Evolutionary conservation across 1,140 invertebrate species (phyloP), one percentile per base, ranked within the genome.

Genomic region (Heliconius nattereri): DNA sequence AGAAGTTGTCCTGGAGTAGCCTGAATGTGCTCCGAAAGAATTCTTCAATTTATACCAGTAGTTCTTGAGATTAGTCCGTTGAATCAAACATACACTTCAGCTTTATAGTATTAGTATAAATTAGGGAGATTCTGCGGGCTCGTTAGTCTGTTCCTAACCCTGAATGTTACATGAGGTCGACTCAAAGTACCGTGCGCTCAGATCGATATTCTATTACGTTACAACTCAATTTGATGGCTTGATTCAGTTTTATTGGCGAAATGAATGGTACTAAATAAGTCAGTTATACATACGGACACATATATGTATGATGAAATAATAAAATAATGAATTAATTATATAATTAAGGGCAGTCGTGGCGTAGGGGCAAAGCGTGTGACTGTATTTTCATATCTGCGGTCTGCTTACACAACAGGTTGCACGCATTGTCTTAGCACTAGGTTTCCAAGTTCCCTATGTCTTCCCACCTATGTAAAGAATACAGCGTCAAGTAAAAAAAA

Each of bases 191-290:
- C 60, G 60, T 66, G 29, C 60, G 26, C 8, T 26, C 29, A 66
- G 60, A 66, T 66, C 60, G 60, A 66, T 66, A 66, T 66, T 66
- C 60, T 66, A 66, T 76, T 76, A 76, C 75, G 75, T 66, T 66
- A 60, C 57, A 40, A 29, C 37, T 76, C 32, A 76, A 19, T 75
- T 75, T 66, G 60, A 66, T 76, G 35, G 54, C 23, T 66, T 60
- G 32, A 66, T 76, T 76, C 75, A 45, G 45, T 79, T 79, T 79
- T 75, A 75, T 71, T 75, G 32, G 57, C n/a, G 73, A 60, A 54
- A 71, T 54, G 32, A 57, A 75, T 54, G 73, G 49, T 57, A 20
- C 16, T 75, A 57, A 75, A 57, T 40, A 66, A 66, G 23, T 66
- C 26, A 60, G 57, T 26, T 26, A 11, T 20, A 11, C 32, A 35